phyloP scores from a whole-genome alignment of 2,113 vertebrate genomes.

The Sitta europaea region DNA sequence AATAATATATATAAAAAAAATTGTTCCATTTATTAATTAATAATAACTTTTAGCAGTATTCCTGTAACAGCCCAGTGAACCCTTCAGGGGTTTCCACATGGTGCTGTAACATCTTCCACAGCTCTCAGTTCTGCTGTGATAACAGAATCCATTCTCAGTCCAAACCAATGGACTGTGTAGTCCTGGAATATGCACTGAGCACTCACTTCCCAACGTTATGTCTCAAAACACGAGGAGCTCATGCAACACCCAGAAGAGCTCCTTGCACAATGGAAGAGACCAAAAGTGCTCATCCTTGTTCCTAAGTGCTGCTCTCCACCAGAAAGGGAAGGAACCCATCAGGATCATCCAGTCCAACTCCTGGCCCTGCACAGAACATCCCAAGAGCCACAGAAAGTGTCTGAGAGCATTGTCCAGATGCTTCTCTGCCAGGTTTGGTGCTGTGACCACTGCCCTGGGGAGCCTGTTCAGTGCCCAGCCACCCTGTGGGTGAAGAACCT shows the following conservation, averaged over 20 bases:
- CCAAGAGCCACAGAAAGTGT: fast-evolving
- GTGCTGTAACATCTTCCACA: neutral
- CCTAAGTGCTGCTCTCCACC: neutral
- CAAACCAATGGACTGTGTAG: neutral
- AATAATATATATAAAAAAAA: neutral
- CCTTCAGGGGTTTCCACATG: neutral
- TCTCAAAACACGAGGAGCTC: neutral
- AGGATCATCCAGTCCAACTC: neutral
- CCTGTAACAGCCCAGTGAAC: neutral
- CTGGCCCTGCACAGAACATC: neutral
- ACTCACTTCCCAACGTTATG: fast-evolving
- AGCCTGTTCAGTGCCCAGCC: neutral
- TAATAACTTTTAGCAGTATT: neutral
- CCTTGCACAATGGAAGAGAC: neutral
- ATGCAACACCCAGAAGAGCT: neutral
- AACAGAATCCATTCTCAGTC: neutral
- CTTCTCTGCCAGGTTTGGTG: neutral
- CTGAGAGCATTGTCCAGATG: fast-evolving
- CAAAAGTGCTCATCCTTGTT: neutral
- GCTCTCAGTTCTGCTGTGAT: neutral
- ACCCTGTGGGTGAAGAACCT: fast-evolving
- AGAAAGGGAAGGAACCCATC: neutral
- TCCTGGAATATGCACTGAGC: neutral
- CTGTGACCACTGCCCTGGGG: neutral
- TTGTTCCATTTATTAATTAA: neutral